phyloP scores from a whole-genome alignment of 2,113 vertebrate species.

The Pogona vitticeps region DNA sequence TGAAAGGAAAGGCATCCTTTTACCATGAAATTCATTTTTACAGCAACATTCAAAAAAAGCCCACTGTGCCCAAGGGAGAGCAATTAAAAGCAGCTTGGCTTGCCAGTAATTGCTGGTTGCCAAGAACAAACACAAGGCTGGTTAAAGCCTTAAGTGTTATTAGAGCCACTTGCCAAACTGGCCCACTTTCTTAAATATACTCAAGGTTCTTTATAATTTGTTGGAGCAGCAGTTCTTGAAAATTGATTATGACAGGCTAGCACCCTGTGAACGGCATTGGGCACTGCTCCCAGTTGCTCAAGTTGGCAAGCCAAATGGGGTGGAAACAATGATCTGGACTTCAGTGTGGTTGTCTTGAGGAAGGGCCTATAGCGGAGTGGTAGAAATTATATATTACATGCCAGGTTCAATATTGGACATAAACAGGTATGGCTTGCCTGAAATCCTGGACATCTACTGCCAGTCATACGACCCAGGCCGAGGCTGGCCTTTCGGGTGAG shows the following conservation, averaged over 20 bases:
- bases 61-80: neutral
- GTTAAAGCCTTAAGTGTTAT: neutral
- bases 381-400: neutral
- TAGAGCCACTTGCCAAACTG: neutral
- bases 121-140: constrained; percentile 8
- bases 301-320: neutral
- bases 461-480: neutral
- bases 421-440: neutral
- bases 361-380: neutral
- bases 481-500: too few species aligned
- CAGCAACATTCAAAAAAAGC: neutral
- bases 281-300: neutral
- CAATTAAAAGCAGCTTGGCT: constrained; percentile 11
- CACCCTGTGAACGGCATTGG: neutral
- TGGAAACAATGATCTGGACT: neutral
- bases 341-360: neutral
- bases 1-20: constrained; percentile 17
- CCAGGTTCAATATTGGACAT: neutral
- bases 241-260: neutral
- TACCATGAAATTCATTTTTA: constrained; percentile 35
- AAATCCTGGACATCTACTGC: neutral
- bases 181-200: neutral
- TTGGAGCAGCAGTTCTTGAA: neutral
- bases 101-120: constrained; percentile 28
- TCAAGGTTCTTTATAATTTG: neutral